A percentile compares a stretch with the other conserved stretches of the same genome.
Conservation (phyloP, 1,140 invertebrate genomes). For the Parapsyche elsis region DNA sequence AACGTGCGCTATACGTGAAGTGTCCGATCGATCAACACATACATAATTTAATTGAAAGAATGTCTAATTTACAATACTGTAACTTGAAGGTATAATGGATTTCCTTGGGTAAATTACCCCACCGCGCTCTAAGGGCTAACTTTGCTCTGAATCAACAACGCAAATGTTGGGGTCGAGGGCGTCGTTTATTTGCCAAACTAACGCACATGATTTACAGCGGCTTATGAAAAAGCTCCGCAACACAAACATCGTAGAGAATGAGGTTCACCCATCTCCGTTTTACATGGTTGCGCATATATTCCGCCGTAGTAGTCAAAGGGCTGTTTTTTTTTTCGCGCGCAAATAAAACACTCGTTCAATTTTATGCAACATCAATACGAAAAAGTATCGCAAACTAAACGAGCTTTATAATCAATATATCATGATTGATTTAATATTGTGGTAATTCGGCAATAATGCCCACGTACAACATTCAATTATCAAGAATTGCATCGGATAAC, state of each 20-base stretch:
- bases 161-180: conserved; percentile 30
- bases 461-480: background rate
- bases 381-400: too few species aligned
- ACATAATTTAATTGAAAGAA: too few species aligned
- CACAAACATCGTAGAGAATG: conserved; percentile 35
- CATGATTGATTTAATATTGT: too few species aligned
- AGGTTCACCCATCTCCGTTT: background rate
- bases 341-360: background rate
- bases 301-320: background rate
- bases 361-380: too few species aligned
- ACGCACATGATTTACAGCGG: conserved; percentile 45
- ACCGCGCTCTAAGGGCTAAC: background rate
- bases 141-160: conserved; percentile 40
- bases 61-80: too few species aligned
- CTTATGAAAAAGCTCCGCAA: conserved; percentile 38
- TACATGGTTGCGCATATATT: background rate
- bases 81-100: background rate
- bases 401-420: too few species aligned
- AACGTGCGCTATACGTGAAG: too few species aligned
- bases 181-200: conserved; percentile 44
- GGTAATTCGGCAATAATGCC: conserved; percentile 8
- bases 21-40: too few species aligned
- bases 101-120: conserved; percentile 39
- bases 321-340: background rate
- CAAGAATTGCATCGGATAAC: background rate